These are phyloP conservation scores for Sphecodes monilicornis DNA, from an alignment of 2,888 invertebrate species.

Conservation along the genomic window DNA sequence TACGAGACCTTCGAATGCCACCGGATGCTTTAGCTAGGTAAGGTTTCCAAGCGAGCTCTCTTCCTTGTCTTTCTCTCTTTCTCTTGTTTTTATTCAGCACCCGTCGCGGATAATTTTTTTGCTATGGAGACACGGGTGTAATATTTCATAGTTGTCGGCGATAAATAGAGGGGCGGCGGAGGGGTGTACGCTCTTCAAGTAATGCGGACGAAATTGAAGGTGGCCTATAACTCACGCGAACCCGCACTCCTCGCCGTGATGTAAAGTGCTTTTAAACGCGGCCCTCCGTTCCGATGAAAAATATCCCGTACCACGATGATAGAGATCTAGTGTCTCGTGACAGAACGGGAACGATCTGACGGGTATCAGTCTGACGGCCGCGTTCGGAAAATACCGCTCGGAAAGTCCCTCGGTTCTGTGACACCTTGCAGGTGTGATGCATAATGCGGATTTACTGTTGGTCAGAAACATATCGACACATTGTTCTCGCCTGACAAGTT, in stretches of 20 bases:
- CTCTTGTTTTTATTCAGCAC: constrained; percentile 36
- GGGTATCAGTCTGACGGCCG: neutral
- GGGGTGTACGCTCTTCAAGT: constrained; percentile 10
- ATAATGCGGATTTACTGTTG: neutral
- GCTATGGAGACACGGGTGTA: constrained; percentile 39
- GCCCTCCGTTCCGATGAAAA: constrained; percentile 32
- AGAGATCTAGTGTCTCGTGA: constrained; percentile 47
- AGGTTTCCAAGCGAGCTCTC: neutral
- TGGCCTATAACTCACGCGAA: constrained; percentile 55
- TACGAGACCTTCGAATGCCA: neutral
- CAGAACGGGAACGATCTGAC: constrained; percentile 19
- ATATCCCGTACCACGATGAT: constrained; percentile 42
- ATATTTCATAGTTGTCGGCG: constrained; percentile 56
- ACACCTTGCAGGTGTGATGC: neutral
- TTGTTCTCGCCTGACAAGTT: neutral
- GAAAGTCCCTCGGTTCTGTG: neutral
- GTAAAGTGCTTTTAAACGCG: constrained; percentile 57
- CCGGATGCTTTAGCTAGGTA: neutral
- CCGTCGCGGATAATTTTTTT: constrained; percentile 26
- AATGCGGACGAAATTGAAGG: constrained; percentile 61
- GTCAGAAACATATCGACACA: constrained; percentile 1
- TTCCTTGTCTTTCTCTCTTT: neutral
- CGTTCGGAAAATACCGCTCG: neutral
- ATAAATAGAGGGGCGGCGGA: constrained; percentile 48
- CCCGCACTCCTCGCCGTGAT: constrained; percentile 28